Evolutionary conservation across 2,113 vertebrate species (phyloP).

Genomic region (Corydoras maculifer): DNA sequence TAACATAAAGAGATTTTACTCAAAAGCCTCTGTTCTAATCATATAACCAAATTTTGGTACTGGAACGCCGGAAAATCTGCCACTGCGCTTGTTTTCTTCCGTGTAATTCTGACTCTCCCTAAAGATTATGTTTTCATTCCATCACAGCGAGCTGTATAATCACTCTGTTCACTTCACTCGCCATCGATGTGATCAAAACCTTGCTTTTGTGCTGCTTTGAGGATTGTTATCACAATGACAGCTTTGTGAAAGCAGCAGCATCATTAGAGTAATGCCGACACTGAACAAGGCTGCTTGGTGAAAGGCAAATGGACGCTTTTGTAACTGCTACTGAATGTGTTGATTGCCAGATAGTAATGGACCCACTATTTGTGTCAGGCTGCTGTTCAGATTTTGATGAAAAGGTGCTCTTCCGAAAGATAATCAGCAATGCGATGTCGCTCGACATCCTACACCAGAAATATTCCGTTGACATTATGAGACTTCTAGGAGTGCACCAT

Average conservation of each 20-base stretch:
- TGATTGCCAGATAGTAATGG: constrained; percentile 38
- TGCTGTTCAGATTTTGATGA: constrained; percentile 7
- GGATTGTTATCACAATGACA: constrained; percentile 30
- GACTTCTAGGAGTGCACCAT: neutral
- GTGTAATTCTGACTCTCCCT: neutral
- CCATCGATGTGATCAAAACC: constrained; percentile 27
- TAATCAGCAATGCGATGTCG: constrained; percentile 23
- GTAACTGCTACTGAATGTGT: constrained; percentile 34
- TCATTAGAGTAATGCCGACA: constrained; percentile 39
- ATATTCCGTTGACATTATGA: neutral
- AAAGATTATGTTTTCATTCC: constrained; percentile 4
- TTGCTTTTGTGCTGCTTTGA: constrained; percentile 15
- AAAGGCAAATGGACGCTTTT: constrained; percentile 40
- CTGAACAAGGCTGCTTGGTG: constrained; percentile 27
- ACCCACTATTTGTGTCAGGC: constrained; percentile 27
- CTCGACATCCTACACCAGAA: constrained; percentile 6
- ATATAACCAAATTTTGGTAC: neutral
- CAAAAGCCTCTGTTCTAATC: no score
- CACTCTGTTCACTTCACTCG: constrained; percentile 15
- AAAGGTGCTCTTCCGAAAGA: constrained; percentile 25
- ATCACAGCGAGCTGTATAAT: neutral
- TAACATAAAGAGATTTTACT: no score
- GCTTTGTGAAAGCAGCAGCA: constrained; percentile 28
- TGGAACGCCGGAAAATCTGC: neutral
- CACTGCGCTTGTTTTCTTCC: neutral